Evolutionary conservation across 2,888 invertebrate genomes (phyloP).

Genomic region (Cataglyphis livida): DNA sequence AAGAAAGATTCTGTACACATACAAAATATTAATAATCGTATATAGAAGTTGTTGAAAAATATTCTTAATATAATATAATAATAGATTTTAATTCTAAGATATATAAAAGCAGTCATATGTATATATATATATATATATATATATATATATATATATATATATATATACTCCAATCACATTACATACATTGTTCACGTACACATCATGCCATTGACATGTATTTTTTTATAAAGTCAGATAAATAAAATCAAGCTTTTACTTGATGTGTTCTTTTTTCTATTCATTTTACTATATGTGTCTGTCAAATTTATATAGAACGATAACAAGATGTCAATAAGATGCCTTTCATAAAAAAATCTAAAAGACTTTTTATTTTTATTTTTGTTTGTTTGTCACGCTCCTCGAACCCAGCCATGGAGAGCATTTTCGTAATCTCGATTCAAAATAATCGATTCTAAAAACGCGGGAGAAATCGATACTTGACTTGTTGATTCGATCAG

Average conservation of each 20-base stretch:
- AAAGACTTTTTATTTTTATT: not conserved
- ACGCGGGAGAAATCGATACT: constrained; percentile 55
- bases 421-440: not conserved
- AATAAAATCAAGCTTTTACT: constrained; percentile 82
- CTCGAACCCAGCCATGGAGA: not conserved
- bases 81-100: constrained; percentile 48
- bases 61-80: constrained; percentile 21
- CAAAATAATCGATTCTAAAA: constrained; percentile 30
- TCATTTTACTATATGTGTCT: not conserved
- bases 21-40: constrained; percentile 59
- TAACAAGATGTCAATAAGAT: not conserved
- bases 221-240: constrained; percentile 84
- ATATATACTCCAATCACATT: constrained; percentile 67
- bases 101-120: constrained; percentile 54
- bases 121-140: not conserved
- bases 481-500: constrained; percentile 52
- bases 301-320: not conserved
- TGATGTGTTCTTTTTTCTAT: constrained; percentile 57
- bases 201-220: constrained; percentile 82
- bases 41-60: constrained; percentile 44
- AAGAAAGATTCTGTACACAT: constrained; percentile 6
- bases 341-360: not conserved
- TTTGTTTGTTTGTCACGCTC: not conserved
- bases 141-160: not conserved
- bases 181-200: constrained; percentile 72